These are phyloP conservation scores for Molossus alvarezi DNA, from an alignment of 2,797 vertebrate genomes.

Conservation along the genomic window DNA sequence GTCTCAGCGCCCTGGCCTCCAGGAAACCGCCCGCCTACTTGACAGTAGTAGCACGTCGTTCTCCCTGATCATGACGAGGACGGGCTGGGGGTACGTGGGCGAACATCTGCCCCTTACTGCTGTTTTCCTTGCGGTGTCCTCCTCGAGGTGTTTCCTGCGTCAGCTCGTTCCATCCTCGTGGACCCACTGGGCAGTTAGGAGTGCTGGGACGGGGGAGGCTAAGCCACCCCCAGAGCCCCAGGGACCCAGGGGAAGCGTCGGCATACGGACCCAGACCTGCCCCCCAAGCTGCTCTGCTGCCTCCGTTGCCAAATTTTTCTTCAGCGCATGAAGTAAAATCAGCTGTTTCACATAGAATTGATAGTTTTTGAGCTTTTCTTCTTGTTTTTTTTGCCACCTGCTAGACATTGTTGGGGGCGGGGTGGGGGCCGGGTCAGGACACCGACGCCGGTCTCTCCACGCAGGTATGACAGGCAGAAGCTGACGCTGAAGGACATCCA, in stretches of 20 bases:
- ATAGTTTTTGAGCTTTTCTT: not conserved
- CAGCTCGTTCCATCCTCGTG: too few species aligned
- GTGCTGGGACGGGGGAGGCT: not conserved
- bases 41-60: too few species aligned
- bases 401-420: not conserved
- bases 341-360: fast-evolving
- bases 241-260: fast-evolving
- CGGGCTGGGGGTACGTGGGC: too few species aligned
- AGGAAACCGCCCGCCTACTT: too few species aligned
- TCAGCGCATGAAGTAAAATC: not conserved
- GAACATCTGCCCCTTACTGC: too few species aligned
- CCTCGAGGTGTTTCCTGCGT: too few species aligned
- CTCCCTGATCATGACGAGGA: too few species aligned
- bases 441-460: fast-evolving
- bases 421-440: fast-evolving
- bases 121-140: too few species aligned
- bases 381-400: not conserved
- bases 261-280: not conserved
- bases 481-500: constrained; percentile 92
- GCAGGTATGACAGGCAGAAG: constrained; percentile 92
- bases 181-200: not conserved
- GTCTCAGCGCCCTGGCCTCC: too few species aligned
- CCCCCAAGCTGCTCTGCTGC: not conserved
- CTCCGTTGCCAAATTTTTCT: not conserved
- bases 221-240: not conserved